phyloP scores from a whole-genome alignment of 2,113 vertebrate genomes.

The Channa argus region DNA sequence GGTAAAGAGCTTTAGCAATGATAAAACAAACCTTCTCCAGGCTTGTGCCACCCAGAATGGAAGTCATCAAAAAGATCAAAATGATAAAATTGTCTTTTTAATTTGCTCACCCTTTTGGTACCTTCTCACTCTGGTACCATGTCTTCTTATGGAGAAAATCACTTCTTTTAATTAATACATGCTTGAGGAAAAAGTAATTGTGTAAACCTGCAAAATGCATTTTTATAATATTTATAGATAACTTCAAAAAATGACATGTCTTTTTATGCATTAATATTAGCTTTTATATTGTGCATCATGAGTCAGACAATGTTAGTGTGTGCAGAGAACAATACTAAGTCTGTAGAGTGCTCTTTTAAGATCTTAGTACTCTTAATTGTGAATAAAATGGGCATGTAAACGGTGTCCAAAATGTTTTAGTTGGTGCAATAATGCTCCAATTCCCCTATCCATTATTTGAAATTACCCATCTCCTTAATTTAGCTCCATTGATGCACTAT shows the following conservation, averaged over 20 bases:
- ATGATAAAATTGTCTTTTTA: constrained; percentile 20
- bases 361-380: neutral
- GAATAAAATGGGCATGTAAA: constrained; percentile 4
- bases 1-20: constrained; percentile 63
- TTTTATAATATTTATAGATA: no score
- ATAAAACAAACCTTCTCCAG: constrained; percentile 66
- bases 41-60: constrained; percentile 31
- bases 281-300: no score
- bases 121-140: neutral
- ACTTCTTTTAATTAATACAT: neutral
- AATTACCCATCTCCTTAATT: constrained; percentile 13
- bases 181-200: neutral
- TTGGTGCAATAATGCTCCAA: neutral
- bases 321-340: no score
- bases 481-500: constrained; percentile 13
- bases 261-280: no score
- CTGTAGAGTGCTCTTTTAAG: no score
- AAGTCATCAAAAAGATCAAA: constrained; percentile 48
- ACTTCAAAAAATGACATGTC: no score
- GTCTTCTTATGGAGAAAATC: neutral
- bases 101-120: neutral
- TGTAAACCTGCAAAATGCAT: no score
- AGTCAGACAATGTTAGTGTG: no score
- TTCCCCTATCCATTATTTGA: neutral
- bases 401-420: neutral